phyloP scores from a whole-genome alignment of 2,888 invertebrate genomes.

The Thecophora atra region DNA sequence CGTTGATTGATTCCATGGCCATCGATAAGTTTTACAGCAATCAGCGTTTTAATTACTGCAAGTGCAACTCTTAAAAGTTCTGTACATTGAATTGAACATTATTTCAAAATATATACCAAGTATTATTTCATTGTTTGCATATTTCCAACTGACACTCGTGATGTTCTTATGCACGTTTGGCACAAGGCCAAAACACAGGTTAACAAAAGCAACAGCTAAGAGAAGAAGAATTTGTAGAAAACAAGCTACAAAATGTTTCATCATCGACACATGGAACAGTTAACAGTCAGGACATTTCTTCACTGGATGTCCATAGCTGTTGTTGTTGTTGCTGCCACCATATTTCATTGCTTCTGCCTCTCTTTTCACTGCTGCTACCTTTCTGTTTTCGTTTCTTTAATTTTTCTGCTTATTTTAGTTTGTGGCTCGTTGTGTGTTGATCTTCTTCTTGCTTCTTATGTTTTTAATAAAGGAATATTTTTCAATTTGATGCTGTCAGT shows the following conservation, averaged over 20 bases:
- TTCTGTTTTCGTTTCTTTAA: neutral
- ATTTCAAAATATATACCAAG: too few species aligned
- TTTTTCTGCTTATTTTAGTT: neutral
- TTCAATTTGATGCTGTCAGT: conserved; percentile 11
- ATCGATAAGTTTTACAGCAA: too few species aligned
- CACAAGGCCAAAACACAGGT: neutral
- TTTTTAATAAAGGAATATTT: neutral
- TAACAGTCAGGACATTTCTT: too few species aligned
- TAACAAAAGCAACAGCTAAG: neutral
- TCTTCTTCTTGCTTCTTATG: neutral
- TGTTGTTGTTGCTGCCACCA: neutral
- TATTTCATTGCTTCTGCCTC: neutral
- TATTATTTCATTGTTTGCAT: too few species aligned
- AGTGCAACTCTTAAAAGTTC: too few species aligned
- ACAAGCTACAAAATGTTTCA: too few species aligned
- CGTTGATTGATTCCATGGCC: too few species aligned
- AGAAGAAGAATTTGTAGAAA: neutral
- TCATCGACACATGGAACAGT: too few species aligned
- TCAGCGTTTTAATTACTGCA: too few species aligned
- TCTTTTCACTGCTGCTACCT: neutral
- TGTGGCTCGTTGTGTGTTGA: neutral
- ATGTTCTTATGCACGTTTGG: too few species aligned
- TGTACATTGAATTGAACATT: too few species aligned
- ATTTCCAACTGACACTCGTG: too few species aligned
- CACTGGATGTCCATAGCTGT: neutral